Percentiles rank a stretch among this genome's conserved stretches.
phyloP scores from a whole-genome alignment of 2,797 vertebrate genomes.

The Pseudochirops cupreus region DNA sequence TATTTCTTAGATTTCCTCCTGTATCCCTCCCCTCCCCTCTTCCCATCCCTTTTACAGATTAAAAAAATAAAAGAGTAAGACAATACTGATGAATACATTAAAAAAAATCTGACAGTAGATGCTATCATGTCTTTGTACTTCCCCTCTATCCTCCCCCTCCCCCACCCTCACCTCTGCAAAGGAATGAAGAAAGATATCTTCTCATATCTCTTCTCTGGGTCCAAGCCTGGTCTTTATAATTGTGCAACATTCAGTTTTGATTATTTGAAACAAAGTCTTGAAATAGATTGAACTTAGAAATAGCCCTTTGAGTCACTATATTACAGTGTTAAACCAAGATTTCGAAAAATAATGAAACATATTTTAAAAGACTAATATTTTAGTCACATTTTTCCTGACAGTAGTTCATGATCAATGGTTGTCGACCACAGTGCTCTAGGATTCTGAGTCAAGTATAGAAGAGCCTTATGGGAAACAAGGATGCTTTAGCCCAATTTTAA shows the following conservation, averaged over 20 bases:
- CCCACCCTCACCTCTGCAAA: not conserved
- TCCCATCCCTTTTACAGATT: not conserved
- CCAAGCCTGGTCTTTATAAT: not conserved
- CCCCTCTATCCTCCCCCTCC: rapidly evolving
- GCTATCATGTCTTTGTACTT: not conserved
- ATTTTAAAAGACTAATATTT: not conserved
- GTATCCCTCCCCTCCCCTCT: not conserved
- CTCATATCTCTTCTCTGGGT: not conserved
- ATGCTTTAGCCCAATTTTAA: not conserved
- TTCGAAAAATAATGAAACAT: not conserved
- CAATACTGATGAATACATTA: not conserved
- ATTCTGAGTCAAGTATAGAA: not conserved
- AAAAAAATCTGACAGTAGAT: not conserved
- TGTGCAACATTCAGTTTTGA: not conserved
- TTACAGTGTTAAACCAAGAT: not conserved
- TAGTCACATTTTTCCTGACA: not conserved
- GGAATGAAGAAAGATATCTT: not conserved
- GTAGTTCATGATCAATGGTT: not conserved
- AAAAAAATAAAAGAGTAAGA: not conserved
- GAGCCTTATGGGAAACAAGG: not conserved
- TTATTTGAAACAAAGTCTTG: not conserved
- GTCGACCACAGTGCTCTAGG: not conserved
- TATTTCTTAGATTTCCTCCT: not conserved
- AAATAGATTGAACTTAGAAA: not conserved
- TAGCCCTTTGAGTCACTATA: not conserved